Evolutionary conservation across 2,113 vertebrate species (phyloP).

Genomic region (Pluvianellus socialis): DNA sequence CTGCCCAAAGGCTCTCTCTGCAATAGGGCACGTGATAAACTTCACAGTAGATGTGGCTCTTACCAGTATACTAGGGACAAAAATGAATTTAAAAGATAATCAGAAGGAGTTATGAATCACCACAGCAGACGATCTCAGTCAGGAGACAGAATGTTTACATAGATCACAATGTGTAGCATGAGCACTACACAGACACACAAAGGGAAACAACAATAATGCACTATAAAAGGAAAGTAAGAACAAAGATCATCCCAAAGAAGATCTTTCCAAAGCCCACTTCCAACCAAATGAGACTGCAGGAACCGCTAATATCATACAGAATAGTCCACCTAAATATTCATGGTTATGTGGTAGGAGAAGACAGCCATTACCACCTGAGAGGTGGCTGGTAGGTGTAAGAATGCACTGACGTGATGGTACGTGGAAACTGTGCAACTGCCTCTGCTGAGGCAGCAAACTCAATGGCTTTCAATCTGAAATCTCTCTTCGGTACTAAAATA

Average conservation of each 20-base stretch:
- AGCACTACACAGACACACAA: not conserved
- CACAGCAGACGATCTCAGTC: not conserved
- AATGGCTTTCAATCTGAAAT: not conserved
- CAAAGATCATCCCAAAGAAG: not conserved
- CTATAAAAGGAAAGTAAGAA: conserved; percentile 25
- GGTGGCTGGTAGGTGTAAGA: not conserved
- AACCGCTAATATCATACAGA: not conserved
- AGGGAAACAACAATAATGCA: not conserved
- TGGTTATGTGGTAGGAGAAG: not conserved
- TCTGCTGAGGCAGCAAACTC: not conserved
- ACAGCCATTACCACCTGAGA: not conserved
- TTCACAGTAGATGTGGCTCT: not conserved
- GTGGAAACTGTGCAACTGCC: not conserved
- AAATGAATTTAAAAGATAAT: not conserved
- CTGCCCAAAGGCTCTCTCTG: not conserved
- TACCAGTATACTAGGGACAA: not conserved
- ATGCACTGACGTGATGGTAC: not conserved
- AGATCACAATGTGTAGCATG: not conserved
- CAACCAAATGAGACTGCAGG: not conserved
- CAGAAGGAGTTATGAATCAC: not conserved
- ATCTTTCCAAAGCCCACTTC: not conserved
- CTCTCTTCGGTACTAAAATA: not conserved
- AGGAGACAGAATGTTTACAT: not conserved
- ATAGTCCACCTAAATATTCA: not conserved
- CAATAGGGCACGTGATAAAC: not conserved